Conservation (phyloP, 2,113 vertebrate species). For the Cebus imitator region DNA sequence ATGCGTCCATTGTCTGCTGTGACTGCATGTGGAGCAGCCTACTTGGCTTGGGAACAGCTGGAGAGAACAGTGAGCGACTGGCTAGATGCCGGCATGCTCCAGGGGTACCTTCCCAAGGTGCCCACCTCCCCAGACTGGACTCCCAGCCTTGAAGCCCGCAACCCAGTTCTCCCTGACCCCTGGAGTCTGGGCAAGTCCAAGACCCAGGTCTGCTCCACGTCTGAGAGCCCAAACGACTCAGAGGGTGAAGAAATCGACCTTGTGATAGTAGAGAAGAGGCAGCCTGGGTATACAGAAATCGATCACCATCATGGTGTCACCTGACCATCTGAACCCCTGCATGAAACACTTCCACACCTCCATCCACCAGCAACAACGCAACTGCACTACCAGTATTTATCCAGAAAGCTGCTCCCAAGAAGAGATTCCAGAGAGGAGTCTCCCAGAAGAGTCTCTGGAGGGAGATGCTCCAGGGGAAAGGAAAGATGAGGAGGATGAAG, state of each 20-base stretch:
- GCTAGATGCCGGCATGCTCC: slow-evolving; percentile 69
- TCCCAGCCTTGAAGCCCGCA: slow-evolving; percentile 87
- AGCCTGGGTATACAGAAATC: slow-evolving; percentile 88
- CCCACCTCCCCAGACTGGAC: slow-evolving; percentile 63
- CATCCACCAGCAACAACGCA: slow-evolving; percentile 93
- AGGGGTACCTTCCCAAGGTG: slow-evolving; percentile 51
- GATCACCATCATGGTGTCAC: slow-evolving; percentile 92
- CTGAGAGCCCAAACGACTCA: slow-evolving; percentile 88
- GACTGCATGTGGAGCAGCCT: slow-evolving; percentile 98
- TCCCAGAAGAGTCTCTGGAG: slow-evolving; percentile 19
- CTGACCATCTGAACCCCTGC: slow-evolving; percentile 91
- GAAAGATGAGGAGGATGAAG: slow-evolving; percentile 34
- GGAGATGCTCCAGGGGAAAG: not conserved
- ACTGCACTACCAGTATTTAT: slow-evolving; percentile 93
- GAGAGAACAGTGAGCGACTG: slow-evolving; percentile 90
- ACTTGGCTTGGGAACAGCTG: slow-evolving; percentile 90
- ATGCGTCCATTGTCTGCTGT: slow-evolving; percentile 91
- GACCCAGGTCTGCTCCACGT: slow-evolving; percentile 88
- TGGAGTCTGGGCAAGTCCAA: slow-evolving; percentile 89
- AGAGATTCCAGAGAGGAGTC: slow-evolving; percentile 3
- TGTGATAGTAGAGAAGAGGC: slow-evolving; percentile 92
- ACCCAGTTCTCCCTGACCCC: slow-evolving; percentile 88
- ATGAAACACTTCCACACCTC: slow-evolving; percentile 96
- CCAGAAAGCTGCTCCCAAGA: slow-evolving; percentile 80
- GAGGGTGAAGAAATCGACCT: slow-evolving; percentile 94